phyloP scores from a whole-genome alignment of 2,888 invertebrate genomes.

The Napeogenes inachia region DNA sequence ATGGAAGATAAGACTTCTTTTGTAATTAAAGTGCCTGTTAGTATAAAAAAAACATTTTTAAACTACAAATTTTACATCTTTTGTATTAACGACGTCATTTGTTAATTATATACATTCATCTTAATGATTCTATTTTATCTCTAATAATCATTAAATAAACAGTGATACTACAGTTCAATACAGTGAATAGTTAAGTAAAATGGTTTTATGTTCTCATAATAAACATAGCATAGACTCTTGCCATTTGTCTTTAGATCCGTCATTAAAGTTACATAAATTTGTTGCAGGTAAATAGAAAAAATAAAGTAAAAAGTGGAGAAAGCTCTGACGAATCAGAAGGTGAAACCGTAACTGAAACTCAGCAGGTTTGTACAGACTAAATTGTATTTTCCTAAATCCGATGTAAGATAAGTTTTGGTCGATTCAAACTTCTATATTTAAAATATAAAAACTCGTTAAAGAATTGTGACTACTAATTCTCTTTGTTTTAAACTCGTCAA shows the following conservation, averaged over 20 bases:
- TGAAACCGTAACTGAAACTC: constrained; percentile 71
- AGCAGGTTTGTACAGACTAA: constrained; percentile 54
- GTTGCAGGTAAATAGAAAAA: constrained; percentile 71
- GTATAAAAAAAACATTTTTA: constrained; percentile 32
- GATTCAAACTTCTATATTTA: background rate
- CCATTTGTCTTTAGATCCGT: background rate
- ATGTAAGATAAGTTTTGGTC: background rate
- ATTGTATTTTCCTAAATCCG: constrained; percentile 3
- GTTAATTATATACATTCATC: too few species aligned
- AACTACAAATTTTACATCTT: too few species aligned
- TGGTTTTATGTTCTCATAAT: background rate
- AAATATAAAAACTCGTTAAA: too few species aligned
- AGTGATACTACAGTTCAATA: too few species aligned
- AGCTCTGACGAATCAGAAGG: constrained; percentile 74
- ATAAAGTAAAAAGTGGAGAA: constrained; percentile 66
- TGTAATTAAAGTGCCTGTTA: constrained; percentile 82
- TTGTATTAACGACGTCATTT: too few species aligned
- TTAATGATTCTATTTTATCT: too few species aligned
- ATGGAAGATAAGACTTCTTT: constrained; percentile 75
- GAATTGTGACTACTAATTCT: too few species aligned
- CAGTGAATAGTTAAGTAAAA: background rate
- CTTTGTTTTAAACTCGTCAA: too few species aligned
- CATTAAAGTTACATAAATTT: background rate
- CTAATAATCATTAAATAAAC: too few species aligned
- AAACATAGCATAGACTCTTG: background rate